These are phyloP conservation scores for Tachycineta bicolor DNA, from an alignment of 2,113 vertebrate genomes.

Conservation along the genomic window DNA sequence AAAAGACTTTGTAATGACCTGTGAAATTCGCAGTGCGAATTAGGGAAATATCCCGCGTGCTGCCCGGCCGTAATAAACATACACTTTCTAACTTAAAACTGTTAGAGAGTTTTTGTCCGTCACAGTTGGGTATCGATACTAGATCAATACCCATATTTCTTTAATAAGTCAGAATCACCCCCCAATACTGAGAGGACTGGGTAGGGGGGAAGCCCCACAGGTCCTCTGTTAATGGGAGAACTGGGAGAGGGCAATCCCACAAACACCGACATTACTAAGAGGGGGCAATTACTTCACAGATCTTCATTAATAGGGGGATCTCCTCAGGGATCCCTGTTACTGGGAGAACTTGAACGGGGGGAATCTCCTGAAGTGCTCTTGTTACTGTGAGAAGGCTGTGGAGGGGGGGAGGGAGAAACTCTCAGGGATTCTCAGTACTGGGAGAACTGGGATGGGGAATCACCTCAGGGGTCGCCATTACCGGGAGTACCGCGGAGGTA, in stretches of 20 bases:
- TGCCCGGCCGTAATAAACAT: no score
- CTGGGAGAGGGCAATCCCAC: neutral
- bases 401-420: neutral
- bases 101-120: no score
- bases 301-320: no score
- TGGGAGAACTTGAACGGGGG: neutral
- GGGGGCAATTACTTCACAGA: neutral
- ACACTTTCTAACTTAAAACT: no score
- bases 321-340: neutral
- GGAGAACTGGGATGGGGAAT: neutral
- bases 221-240: neutral
- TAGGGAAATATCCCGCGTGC: no score
- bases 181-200: neutral
- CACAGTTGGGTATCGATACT: no score
- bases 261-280: neutral
- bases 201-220: neutral
- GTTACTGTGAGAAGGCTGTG: neutral
- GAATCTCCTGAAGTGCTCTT: neutral
- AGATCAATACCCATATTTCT: no score
- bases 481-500: fast-evolving
- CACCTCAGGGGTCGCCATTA: fast-evolving
- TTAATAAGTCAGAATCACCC: no score
- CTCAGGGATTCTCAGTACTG: no score
- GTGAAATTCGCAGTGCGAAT: no score
- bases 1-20: no score